Conservation (phyloP, 2,113 vertebrate genomes). For the Xerus inauris region DNA sequence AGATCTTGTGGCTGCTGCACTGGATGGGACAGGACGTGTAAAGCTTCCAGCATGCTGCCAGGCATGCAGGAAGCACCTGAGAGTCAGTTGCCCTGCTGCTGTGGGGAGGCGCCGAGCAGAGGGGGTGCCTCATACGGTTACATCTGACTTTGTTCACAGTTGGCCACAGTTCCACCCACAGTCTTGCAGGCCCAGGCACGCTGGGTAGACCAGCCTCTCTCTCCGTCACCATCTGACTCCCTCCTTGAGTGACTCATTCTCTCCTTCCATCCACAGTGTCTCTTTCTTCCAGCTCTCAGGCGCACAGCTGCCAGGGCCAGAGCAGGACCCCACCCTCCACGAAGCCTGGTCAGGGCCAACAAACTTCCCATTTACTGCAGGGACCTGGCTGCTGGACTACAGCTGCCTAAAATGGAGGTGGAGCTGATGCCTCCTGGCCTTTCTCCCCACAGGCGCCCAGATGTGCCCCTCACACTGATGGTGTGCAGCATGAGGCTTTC, state of each 20-base stretch:
- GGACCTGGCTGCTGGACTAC: not conserved
- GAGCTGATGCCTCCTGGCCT: not conserved
- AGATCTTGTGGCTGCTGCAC: not conserved
- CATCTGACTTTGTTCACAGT: slow-evolving; percentile 61
- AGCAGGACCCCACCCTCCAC: not conserved
- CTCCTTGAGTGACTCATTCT: slow-evolving; percentile 70
- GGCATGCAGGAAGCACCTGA: not conserved
- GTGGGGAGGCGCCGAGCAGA: rapidly evolving
- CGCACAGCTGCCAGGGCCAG: slow-evolving; percentile 7
- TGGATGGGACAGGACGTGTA: not conserved
- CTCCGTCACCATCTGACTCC: slow-evolving; percentile 37
- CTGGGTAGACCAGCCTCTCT: slow-evolving; percentile 56
- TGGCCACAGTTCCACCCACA: slow-evolving; percentile 62
- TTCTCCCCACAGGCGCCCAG: slow-evolving; percentile 56
- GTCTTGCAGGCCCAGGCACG: slow-evolving; percentile 74
- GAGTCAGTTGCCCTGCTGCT: not conserved
- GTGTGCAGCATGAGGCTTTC: not conserved
- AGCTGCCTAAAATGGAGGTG: not conserved
- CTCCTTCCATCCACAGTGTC: slow-evolving; percentile 64
- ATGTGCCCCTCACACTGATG: not conserved
- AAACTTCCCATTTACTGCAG: slow-evolving; percentile 42
- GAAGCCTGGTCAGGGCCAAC: not conserved
- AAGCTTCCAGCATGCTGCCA: rapidly evolving
- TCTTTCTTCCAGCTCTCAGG: slow-evolving; percentile 51
- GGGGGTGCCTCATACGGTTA: not conserved